phyloP scores from a whole-genome alignment of 1,140 invertebrate genomes.

The Geopemphigus sp. region DNA sequence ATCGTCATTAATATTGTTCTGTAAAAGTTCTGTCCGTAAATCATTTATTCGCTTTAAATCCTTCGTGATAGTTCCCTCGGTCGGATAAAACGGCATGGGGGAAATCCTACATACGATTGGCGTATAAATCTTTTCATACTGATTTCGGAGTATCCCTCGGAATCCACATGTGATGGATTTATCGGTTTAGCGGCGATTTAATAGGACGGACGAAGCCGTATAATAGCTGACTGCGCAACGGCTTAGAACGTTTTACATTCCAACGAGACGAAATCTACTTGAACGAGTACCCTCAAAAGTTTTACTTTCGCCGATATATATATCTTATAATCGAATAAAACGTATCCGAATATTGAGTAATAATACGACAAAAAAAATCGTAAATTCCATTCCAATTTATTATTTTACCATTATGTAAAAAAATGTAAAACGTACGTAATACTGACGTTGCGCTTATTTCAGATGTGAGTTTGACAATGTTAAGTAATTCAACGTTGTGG shows the following conservation, averaged over 20 bases:
- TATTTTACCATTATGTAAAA: too few relatives aligned
- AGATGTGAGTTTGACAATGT: too few relatives aligned
- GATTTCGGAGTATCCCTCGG: slow-evolving; percentile 14
- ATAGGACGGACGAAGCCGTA: slow-evolving; percentile 10
- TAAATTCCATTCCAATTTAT: too few relatives aligned
- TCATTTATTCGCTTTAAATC: slow-evolving; percentile 15
- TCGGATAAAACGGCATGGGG: slow-evolving; percentile 4
- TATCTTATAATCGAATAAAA: too few relatives aligned
- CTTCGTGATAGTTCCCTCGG: not conserved
- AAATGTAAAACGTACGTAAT: too few relatives aligned
- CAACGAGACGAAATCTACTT: not conserved
- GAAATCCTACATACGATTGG: slow-evolving; percentile 17
- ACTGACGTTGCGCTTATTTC: too few relatives aligned
- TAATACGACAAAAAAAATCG: too few relatives aligned
- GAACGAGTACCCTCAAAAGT: not conserved
- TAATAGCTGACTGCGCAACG: slow-evolving; percentile 2
- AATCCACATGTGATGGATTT: slow-evolving; percentile 37
- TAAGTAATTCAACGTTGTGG: too few relatives aligned
- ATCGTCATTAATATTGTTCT: not conserved
- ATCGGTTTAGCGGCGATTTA: slow-evolving; percentile 15
- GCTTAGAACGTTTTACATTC: slow-evolving; percentile 3
- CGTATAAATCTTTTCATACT: slow-evolving; percentile 21
- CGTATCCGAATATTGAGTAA: too few relatives aligned
- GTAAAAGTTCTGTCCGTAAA: slow-evolving; percentile 1
- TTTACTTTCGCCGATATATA: not conserved